These are phyloP conservation scores for Atractosteus spatula DNA, from an alignment of 2,113 vertebrate species.

Conservation along the genomic window DNA sequence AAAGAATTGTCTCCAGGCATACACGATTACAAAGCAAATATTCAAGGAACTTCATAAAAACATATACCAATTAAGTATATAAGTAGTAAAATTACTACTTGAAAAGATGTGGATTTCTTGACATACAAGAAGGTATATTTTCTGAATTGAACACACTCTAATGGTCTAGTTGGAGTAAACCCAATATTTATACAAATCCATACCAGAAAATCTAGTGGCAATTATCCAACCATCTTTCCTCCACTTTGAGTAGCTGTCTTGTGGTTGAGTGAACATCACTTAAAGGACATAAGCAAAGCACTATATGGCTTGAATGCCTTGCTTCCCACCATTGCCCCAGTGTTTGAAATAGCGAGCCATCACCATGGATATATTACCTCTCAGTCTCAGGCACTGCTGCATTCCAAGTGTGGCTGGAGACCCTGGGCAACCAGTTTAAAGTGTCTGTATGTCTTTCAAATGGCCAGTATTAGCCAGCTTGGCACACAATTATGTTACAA, in stretches of 20 bases:
- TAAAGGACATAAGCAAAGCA: background rate
- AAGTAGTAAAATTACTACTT: too few species aligned
- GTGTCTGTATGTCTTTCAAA: slow-evolving; percentile 51
- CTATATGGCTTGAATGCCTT: slow-evolving; percentile 5
- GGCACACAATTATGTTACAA: too few species aligned
- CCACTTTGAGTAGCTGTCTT: slow-evolving; percentile 9
- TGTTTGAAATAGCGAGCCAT: slow-evolving; percentile 44
- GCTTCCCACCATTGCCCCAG: background rate
- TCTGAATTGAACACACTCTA: too few species aligned
- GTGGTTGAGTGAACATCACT: slow-evolving; percentile 7
- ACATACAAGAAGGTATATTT: too few species aligned
- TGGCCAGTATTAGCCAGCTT: too few species aligned
- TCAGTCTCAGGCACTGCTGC: slow-evolving; percentile 50
- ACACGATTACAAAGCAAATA: too few species aligned
- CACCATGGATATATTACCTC: slow-evolving; percentile 64
- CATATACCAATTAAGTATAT: too few species aligned
- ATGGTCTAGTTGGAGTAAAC: too few species aligned
- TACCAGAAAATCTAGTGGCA: background rate
- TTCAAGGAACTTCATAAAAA: too few species aligned
- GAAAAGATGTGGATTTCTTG: too few species aligned
- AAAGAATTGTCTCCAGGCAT: too few species aligned
- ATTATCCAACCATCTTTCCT: slow-evolving; percentile 5
- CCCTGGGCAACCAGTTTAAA: slow-evolving; percentile 54
- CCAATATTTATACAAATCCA: too few species aligned
- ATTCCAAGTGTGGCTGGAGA: slow-evolving; percentile 59